phyloP scores from a whole-genome alignment of 2,113 vertebrate genomes.

The Paramisgurnus dabryanus region DNA sequence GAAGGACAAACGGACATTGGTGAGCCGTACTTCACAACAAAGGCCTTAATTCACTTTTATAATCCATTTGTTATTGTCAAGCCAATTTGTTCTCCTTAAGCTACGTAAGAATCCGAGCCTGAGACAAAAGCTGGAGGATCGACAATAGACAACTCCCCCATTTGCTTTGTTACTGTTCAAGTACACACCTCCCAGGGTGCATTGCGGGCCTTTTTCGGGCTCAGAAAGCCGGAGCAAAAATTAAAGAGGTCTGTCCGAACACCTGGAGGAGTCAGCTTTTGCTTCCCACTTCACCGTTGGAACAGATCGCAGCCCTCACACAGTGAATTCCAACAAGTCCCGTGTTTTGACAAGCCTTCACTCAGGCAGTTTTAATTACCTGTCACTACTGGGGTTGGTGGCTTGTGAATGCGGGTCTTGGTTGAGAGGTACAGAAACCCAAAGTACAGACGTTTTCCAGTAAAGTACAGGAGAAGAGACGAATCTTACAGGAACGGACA shows the following conservation, averaged over 20 bases:
- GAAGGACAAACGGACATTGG: constrained; percentile 72
- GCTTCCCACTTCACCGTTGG: constrained; percentile 59
- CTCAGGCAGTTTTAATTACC: constrained; percentile 45
- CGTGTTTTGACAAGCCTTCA: constrained; percentile 53
- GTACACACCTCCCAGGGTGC: constrained; percentile 71
- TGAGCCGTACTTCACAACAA: constrained; percentile 66
- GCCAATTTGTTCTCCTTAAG: constrained; percentile 95
- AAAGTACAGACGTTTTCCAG: neutral
- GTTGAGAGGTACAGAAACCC: constrained; percentile 23
- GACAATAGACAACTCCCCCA: constrained; percentile 78
- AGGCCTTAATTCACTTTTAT: constrained; percentile 80
- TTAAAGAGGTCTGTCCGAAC: constrained; percentile 61
- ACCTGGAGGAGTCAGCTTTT: constrained; percentile 69
- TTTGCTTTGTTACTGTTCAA: constrained; percentile 67
- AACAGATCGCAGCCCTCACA: constrained; percentile 56
- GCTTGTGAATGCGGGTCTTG: constrained; percentile 19
- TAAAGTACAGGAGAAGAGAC: neutral
- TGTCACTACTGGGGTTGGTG: constrained; percentile 36
- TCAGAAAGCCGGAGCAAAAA: constrained; percentile 67
- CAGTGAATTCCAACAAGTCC: constrained; percentile 44
- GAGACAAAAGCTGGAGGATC: constrained; percentile 83
- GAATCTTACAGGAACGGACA: too few relatives aligned
- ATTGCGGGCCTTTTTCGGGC: constrained; percentile 70
- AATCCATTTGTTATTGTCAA: constrained; percentile 86
- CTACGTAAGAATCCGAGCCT: constrained; percentile 83